phyloP scores from a whole-genome alignment of 1,140 invertebrate genomes.

The Agrilus planipennis region DNA sequence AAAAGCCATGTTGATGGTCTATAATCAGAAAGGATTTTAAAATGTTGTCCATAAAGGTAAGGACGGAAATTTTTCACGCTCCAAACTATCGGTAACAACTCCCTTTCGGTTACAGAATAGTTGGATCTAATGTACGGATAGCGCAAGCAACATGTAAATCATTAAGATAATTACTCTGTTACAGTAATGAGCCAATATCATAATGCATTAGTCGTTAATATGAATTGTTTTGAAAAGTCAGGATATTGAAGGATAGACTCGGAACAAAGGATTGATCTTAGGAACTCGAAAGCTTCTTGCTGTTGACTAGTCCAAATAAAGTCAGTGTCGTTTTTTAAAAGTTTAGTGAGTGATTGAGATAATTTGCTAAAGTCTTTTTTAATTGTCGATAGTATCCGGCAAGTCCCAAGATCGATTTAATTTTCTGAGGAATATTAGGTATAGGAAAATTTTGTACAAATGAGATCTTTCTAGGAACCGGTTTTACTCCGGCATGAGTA shows the following conservation, averaged over 20 bases:
- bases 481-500: conserved; percentile 7
- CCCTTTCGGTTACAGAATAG: too few species aligned
- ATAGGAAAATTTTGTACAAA: background rate
- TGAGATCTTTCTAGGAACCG: conserved; percentile 11
- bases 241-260: conserved; percentile 1
- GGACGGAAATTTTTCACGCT: too few species aligned
- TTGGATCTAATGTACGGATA: too few species aligned
- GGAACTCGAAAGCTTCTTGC: background rate
- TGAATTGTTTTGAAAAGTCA: background rate
- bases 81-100: too few species aligned
- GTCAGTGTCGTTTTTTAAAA: conserved; percentile 1
- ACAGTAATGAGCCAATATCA: background rate
- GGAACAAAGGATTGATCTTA: background rate
- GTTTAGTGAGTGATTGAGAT: conserved; percentile 10
- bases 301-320: conserved; percentile 13
- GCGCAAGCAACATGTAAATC: background rate
- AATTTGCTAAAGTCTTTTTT: conserved; percentile 21
- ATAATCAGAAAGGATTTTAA: too few species aligned
- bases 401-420: conserved; percentile 12
- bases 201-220: background rate
- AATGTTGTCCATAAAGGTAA: too few species aligned
- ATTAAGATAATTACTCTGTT: background rate
- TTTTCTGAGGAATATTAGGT: conserved; percentile 9
- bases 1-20: too few species aligned
- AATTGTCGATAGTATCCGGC: conserved; percentile 21